phyloP scores from a whole-genome alignment of 2,113 vertebrate genomes.

The Empidonax traillii region DNA sequence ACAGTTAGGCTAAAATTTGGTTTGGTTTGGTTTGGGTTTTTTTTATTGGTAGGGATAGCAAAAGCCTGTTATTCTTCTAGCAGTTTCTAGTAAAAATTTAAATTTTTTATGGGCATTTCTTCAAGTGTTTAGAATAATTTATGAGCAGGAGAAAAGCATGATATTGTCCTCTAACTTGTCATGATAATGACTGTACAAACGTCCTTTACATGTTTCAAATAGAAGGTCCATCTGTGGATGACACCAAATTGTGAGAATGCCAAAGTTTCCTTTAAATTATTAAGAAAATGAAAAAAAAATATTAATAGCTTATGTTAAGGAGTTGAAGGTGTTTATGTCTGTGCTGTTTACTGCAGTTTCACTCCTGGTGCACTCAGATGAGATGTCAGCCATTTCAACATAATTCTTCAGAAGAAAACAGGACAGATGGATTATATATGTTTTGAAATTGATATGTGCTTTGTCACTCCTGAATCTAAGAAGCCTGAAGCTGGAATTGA shows the following conservation, averaged over 20 bases:
- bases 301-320: background rate
- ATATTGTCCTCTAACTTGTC: background rate
- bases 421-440: background rate
- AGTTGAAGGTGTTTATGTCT: background rate
- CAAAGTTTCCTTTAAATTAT: background rate
- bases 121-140: background rate
- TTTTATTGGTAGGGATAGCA: background rate
- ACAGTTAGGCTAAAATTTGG: background rate
- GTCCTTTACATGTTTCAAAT: background rate
- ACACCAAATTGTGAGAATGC: background rate
- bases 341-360: background rate
- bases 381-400: background rate
- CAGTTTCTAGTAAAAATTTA: background rate
- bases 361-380: background rate
- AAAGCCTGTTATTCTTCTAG: background rate
- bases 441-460: background rate
- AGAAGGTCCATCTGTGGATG: background rate
- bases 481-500: background rate
- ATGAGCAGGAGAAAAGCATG: background rate
- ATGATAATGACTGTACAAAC: background rate
- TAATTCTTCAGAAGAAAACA: background rate
- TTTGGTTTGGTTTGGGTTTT: background rate
- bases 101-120: background rate
- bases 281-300: background rate
- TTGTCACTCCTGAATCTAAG: background rate